Evolutionary conservation across 2,113 vertebrate genomes (phyloP), one percentile per base, ranked within the genome.

Genomic region (Aegotheles bennettii): DNA sequence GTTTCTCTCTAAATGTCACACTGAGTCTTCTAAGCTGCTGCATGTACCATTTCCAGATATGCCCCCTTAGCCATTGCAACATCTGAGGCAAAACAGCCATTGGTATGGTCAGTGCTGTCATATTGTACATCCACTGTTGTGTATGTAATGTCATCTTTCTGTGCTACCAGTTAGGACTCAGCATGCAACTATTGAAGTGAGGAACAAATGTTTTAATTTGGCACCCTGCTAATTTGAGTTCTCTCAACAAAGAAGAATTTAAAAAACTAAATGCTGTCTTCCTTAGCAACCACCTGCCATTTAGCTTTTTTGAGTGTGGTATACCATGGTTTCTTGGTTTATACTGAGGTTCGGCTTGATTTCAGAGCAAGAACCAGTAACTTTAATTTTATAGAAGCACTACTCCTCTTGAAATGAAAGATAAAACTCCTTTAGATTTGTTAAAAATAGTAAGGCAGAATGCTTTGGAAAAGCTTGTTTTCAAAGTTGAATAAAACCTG

Each of bases 21-120:
- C 35, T 29, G 33, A 38, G 43, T 54, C 47, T 73, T 77, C 28
- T 73, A 31, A 69, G 54, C n/a, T 77, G n/a, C 29, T 54, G 6
- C 18, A 1, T 0, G 0, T 69, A 25, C 40, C 10, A 4, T 10
- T 68, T 91, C 26, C 28, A 60, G 35, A 13, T 10, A 13, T 1
- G 17, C 5, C 71, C 12, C 38, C 31, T 71, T 33, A 68, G 51
- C 31, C 65, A 12, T 70, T 36, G 33, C 47, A 38, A 70, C 33
- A 33, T 33, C 14, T 50, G 50, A 84, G 38, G 45, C 59, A 84
- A 83, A 70, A 15, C 14, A 45, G 56, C 53, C 21, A 29, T 33
- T 74, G 54, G 20, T 54, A 21, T 7, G 38, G 26, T 89, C n/a
- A 26, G 59, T 77, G 79, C 64, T 77, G 64, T 81, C 13, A 3